Conservation (phyloP, 2,113 vertebrate species). For the Gorsachius goisagi region DNA sequence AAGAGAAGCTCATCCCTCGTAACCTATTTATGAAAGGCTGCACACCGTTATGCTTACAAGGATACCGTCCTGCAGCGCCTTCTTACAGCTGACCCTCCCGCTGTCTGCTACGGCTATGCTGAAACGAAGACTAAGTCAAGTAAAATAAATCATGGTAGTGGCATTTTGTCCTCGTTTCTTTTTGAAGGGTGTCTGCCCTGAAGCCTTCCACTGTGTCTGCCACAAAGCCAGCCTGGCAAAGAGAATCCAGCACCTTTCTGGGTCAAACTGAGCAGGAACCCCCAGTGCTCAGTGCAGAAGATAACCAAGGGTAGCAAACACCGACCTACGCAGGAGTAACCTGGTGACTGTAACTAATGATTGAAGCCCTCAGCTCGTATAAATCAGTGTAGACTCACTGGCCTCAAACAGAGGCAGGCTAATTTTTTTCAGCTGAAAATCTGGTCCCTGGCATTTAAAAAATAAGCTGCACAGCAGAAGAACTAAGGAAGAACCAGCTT, state of each 20-base stretch:
- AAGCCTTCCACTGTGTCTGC: not conserved
- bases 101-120: not conserved
- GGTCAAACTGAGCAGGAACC: not conserved
- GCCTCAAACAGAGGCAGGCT: not conserved
- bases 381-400: not conserved
- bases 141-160: not conserved
- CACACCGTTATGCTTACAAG: not conserved
- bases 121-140: not conserved
- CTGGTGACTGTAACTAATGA: not conserved
- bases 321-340: not conserved
- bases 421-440: conserved; percentile 12
- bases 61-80: not conserved
- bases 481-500: not conserved
- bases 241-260: not conserved
- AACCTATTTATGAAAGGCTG: not conserved
- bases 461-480: not conserved
- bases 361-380: not conserved
- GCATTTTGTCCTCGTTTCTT: not conserved
- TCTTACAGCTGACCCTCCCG: not conserved
- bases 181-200: not conserved
- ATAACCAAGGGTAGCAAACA: not conserved
- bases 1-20: not conserved
- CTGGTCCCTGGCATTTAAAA: not conserved
- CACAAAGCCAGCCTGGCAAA: not conserved
- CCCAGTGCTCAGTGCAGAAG: not conserved